Conservation (phyloP, 64 coral and sea anemone genomes). For the Trachythela sp. region DNA sequence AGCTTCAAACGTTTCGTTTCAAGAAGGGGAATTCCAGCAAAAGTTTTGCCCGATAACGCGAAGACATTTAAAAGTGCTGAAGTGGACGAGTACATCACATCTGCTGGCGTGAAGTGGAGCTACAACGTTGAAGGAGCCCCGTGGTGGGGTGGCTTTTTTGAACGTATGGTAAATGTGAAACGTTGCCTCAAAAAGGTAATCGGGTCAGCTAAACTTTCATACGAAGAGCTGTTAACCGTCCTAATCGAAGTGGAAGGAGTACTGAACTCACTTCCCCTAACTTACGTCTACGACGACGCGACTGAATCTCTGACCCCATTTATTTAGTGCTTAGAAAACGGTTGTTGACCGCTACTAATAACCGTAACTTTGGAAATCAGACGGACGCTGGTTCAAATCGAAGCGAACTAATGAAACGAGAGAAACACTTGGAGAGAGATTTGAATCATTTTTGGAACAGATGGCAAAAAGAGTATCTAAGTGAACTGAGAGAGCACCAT, state of each 20-base stretch:
- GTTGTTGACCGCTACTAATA: background rate
- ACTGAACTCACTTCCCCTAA: slow-evolving; percentile 32
- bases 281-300: slow-evolving; percentile 25
- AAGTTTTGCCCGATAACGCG: background rate
- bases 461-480: slow-evolving; percentile 30
- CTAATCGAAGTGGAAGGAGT: slow-evolving; percentile 39
- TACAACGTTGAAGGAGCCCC: slow-evolving; percentile 24
- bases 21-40: no score
- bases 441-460: slow-evolving; percentile 26
- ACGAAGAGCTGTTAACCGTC: slow-evolving; percentile 28
- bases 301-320: background rate
- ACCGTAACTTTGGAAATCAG: background rate
- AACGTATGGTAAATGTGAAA: slow-evolving; percentile 29
- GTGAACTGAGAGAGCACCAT: no score
- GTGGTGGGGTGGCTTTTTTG: background rate
- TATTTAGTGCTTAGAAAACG: slow-evolving; percentile 6
- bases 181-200: slow-evolving; percentile 37
- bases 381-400: background rate
- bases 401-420: background rate
- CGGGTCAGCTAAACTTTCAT: slow-evolving; percentile 3
- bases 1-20: no score
- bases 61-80: background rate
- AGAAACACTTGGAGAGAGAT: slow-evolving; percentile 17
- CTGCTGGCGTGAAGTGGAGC: slow-evolving; percentile 1
- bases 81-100: background rate